Evolutionary conservation across 2,113 vertebrate species (phyloP), one percentile per base, ranked within the genome.

Genomic region (Corapipo altera): DNA sequence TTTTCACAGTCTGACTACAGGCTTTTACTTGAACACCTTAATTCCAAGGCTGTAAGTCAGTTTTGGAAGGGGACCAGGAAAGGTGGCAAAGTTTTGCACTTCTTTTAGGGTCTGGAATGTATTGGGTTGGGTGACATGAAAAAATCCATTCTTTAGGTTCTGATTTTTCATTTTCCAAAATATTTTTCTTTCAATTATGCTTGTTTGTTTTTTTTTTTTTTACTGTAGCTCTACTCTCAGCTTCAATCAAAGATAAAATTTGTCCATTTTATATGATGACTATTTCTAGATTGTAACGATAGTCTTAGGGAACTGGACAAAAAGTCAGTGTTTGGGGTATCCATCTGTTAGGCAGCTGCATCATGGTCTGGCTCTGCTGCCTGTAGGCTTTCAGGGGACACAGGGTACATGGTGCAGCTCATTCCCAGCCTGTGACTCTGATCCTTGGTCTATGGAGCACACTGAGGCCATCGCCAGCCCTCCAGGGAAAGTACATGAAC

Each of bases 381-480:
- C 35, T 61, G 59, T 14, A 32, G 4, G 64, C 13, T 11, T 64
- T 80, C 69, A 62, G 49, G 33, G 48, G 33, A 43, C 24, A 15
- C 44, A 39, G 41, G 17, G 14, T 70, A 22, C 13, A 3, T 26
- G 10, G 65, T 35, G 27, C n/a, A 77, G 72, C 41, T 9, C 72
- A 17, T 39, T 51, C 43, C 46, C 69, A 81, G 32, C 8, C n/a
- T 30, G 22, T 24, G 59, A 10, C n/a, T 62, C 48, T 52, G 48
- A 3, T 64, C 37, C 15, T 39, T 37, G 37, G 2, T 15, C n/a
- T 61, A 0, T 3, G 14, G 48, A 37, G 5, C 1, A 0, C 33
- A 2, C 18, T 15, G 37, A 67, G 20, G 27, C 16, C 54, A 72
- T 33, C 32, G 23, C 8, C 22, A 55, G 14, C 22, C 26, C 33